phyloP scores from a whole-genome alignment of 1,140 invertebrate genomes.

The Brachionus sp. region DNA sequence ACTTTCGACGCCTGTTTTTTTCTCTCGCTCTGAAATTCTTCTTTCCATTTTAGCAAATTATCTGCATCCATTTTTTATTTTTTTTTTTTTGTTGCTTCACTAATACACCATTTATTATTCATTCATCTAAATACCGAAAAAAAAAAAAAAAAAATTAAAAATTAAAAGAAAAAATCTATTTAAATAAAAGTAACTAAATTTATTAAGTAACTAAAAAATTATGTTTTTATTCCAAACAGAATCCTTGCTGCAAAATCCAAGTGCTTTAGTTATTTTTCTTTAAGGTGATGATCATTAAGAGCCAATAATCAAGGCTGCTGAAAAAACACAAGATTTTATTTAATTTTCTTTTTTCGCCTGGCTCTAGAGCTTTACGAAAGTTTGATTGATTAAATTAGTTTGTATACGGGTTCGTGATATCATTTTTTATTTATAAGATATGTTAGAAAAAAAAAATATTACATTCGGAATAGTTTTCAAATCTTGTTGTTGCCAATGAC shows the following conservation, averaged over 20 bases:
- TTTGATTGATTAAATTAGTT: conserved; percentile 1
- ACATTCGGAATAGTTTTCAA: not conserved
- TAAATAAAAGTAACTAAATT: not conserved
- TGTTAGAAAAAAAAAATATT: not conserved
- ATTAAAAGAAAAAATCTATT: not conserved
- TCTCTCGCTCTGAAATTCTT: conserved; percentile 24
- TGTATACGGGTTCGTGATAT: not conserved
- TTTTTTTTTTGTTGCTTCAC: not conserved
- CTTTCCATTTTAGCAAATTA: conserved; percentile 28
- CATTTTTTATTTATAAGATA: not conserved
- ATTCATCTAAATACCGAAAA: not conserved
- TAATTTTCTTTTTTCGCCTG: not conserved
- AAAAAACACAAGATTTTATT: not conserved
- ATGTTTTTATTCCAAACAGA: not conserved
- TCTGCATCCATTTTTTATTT: conserved; percentile 36
- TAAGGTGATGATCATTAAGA: not conserved
- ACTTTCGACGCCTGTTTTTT: conserved; percentile 5
- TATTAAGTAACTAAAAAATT: too few species aligned
- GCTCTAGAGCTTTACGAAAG: not conserved
- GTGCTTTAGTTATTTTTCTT: not conserved
- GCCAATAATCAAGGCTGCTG: not conserved
- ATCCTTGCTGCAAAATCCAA: not conserved
- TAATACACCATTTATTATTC: not conserved
- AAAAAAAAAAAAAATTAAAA: not conserved
- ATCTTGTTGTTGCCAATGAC: not conserved